Evolutionary conservation across 2,888 invertebrate genomes (phyloP).

Genomic region (Erebia ligea): DNA sequence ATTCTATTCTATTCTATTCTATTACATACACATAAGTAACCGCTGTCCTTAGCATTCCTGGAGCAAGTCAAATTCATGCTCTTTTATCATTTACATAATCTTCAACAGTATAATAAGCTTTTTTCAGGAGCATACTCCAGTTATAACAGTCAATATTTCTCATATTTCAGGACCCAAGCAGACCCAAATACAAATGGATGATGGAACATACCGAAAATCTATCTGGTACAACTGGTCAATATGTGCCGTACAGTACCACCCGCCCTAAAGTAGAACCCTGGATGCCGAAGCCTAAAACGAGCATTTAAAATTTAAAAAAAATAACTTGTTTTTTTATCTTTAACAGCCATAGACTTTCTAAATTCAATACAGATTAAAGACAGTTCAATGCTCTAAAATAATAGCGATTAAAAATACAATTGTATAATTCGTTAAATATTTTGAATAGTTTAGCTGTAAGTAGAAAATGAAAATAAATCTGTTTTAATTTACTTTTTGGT

Average conservation of each 20-base stretch:
- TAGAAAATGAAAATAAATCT: slow-evolving; percentile 64
- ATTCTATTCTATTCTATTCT: too few relatives aligned
- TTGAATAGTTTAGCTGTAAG: slow-evolving; percentile 58
- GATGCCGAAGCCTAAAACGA: slow-evolving; percentile 77
- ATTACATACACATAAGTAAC: too few relatives aligned
- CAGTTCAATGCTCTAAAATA: neutral
- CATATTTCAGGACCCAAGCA: slow-evolving; percentile 84
- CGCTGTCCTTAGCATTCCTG: too few relatives aligned
- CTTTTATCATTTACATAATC: too few relatives aligned
- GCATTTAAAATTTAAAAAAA: slow-evolving; percentile 40
- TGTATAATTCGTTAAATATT: slow-evolving; percentile 16
- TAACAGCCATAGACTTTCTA: neutral
- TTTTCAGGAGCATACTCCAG: neutral
- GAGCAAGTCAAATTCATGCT: too few relatives aligned
- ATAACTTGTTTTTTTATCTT: neutral
- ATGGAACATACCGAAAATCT: slow-evolving; percentile 91
- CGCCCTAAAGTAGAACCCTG: slow-evolving; percentile 94
- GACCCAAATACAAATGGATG: slow-evolving; percentile 95
- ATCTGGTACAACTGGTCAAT: slow-evolving; percentile 91
- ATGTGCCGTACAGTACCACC: slow-evolving; percentile 96
- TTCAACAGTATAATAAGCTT: too few relatives aligned
- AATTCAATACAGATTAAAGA: neutral
- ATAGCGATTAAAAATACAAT: neutral
- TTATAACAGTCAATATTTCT: neutral
- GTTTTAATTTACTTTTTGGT: slow-evolving; percentile 22